Base-by-base conservation (phyloP, 2,113 vertebrate species). In the Bubo scandiacus region DNA sequence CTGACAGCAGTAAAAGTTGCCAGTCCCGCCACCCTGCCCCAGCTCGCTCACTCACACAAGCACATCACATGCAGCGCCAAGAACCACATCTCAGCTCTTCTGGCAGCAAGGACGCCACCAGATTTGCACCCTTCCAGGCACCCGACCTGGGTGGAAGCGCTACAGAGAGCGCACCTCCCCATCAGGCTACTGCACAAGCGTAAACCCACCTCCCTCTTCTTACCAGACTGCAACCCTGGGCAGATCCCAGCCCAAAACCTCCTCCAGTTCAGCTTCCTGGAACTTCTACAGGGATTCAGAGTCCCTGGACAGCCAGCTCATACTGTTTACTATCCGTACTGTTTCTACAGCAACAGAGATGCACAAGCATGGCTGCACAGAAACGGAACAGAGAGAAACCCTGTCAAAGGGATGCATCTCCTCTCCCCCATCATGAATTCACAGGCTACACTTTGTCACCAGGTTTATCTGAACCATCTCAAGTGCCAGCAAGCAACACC, bases 281-380 rank as follows among this genome's bases (percentile, higher is more conserved):
- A 71, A 61, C 36, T 77, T 94, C 49, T 58, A n/a, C 34, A 21
- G 47, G 51, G 62, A 91, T 67, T 81, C 54, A 47, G 11, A 73
- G 79, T 70, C 89, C 85, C 89, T 70, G 67, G 54, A 58, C 43
- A 92, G 59, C 12, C 59, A 81, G 51, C 20, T 95, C 61, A 58
- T 1, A 18, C 71, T 85, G 63, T 87, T 95, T 80, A 77, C 26
- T 78, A 42, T 52, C 9, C 8, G 42, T 25, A 55, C 30, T 71
- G 93, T 93, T 96, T 77, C 93, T 86, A 95, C 85, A 96, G 94
- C 47, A 90, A 96, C 74, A 71, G 36, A 72, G 55, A 78, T 17
- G 57, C 83, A 93, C 63, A 74, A 81, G 42, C 54, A 77, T 1
- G 49, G 79, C 42, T 5, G 11, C 12, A 27, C 25, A 62, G 62